phyloP scores from a whole-genome alignment of 2,113 vertebrate genomes.

The Cygnus atratus region DNA sequence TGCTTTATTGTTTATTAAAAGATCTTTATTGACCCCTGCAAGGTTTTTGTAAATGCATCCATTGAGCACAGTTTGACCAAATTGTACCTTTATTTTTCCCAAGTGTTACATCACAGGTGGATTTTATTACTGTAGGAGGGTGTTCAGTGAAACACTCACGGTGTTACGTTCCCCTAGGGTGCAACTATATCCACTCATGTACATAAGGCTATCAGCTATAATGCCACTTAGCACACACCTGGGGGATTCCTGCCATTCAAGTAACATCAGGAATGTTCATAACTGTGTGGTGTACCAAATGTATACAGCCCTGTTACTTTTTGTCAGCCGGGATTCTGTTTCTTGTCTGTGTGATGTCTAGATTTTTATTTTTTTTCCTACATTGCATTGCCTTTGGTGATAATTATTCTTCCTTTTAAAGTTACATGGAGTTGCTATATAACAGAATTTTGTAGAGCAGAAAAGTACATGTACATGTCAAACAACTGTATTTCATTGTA shows the following conservation, averaged over 20 bases:
- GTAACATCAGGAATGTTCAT: neutral
- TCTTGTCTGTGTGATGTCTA: neutral
- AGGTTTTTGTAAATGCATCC: neutral
- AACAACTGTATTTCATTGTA: neutral
- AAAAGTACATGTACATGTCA: slow-evolving; percentile 29
- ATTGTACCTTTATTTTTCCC: neutral
- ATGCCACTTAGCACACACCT: neutral
- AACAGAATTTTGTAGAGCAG: neutral
- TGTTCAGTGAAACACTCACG: neutral
- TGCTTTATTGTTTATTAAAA: neutral
- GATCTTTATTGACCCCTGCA: neutral
- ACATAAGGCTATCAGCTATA: neutral
- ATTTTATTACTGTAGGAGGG: neutral
- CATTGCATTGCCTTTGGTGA: neutral
- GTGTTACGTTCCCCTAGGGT: neutral
- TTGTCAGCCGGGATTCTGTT: neutral
- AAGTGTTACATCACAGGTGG: neutral
- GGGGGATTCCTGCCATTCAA: neutral
- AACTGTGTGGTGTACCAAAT: neutral
- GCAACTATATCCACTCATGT: neutral
- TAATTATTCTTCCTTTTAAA: slow-evolving; percentile 20
- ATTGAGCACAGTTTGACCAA: neutral
- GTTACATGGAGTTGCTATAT: neutral
- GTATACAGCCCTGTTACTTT: neutral
- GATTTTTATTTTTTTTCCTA: neutral